Percentiles rank a stretch among this genome's conserved stretches.
phyloP scores from a whole-genome alignment of 2,888 invertebrate genomes.

The Schizaphis graminum region DNA sequence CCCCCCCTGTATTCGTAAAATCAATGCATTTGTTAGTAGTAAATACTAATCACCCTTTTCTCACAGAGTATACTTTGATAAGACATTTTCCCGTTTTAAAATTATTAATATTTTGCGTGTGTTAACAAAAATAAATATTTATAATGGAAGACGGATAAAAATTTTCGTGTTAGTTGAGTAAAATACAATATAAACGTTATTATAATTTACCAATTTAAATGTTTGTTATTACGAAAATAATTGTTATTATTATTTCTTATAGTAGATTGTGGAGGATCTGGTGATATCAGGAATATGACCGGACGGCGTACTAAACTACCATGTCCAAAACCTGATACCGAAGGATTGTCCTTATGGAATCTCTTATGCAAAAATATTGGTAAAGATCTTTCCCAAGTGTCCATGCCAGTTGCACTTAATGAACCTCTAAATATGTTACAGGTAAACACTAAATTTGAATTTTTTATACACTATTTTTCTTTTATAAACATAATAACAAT shows the following conservation, averaged over 20 bases:
- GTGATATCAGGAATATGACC: constrained; percentile 70
- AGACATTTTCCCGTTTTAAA: constrained; percentile 42
- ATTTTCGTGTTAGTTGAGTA: constrained; percentile 24
- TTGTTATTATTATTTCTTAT: constrained; percentile 37
- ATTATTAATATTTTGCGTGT: background rate
- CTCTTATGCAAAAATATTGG: constrained; percentile 85
- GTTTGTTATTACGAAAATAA: background rate
- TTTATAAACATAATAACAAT: background rate
- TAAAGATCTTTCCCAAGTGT: constrained; percentile 87
- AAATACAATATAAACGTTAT: background rate
- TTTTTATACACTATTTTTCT: background rate
- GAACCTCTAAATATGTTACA: constrained; percentile 87
- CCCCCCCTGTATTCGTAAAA: constrained; percentile 32
- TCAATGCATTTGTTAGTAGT: constrained; percentile 53
- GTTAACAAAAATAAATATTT: constrained; percentile 10
- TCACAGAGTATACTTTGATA: constrained; percentile 48
- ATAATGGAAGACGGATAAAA: constrained; percentile 51
- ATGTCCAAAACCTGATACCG: constrained; percentile 79
- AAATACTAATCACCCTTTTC: constrained; percentile 52
- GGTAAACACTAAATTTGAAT: constrained; percentile 71
- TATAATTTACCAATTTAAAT: background rate
- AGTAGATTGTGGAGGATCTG: constrained; percentile 62
- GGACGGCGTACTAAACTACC: constrained; percentile 80
- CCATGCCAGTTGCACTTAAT: constrained; percentile 88
- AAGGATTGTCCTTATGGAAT: constrained; percentile 86